Conservation (phyloP, 2,888 invertebrate genomes). For the Harpalus rubripes region DNA sequence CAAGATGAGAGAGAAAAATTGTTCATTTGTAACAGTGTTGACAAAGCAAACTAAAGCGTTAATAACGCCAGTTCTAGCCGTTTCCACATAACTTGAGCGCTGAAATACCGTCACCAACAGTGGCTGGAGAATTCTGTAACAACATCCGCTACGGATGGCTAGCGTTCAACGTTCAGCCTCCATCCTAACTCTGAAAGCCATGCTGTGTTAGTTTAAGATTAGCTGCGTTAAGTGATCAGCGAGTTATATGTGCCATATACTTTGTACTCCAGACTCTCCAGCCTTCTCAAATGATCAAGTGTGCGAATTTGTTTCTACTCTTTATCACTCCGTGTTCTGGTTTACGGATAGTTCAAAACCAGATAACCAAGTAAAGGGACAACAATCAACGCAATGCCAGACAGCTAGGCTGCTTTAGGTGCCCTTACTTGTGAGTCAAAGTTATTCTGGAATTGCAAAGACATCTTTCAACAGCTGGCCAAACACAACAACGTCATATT, state of each 20-base stretch:
- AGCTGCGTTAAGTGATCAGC: constrained; percentile 49
- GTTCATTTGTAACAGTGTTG: constrained; percentile 57
- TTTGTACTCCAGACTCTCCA: background rate
- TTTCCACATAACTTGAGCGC: constrained; percentile 56
- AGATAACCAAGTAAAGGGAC: too few relatives aligned
- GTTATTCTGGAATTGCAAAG: too few relatives aligned
- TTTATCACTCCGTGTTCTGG: background rate
- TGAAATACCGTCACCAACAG: constrained; percentile 53
- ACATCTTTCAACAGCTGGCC: too few relatives aligned
- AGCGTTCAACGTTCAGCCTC: constrained; percentile 30
- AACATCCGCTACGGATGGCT: constrained; percentile 36
- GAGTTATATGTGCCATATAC: constrained; percentile 13
- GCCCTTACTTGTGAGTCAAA: too few relatives aligned
- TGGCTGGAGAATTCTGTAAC: constrained; percentile 51
- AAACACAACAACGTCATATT: too few relatives aligned
- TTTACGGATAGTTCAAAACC: too few relatives aligned
- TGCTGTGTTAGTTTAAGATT: constrained; percentile 48
- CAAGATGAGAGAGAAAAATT: constrained; percentile 52
- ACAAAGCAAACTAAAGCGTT: constrained; percentile 62
- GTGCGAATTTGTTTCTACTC: constrained; percentile 23
- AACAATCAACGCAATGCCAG: too few relatives aligned
- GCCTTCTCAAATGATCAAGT: constrained; percentile 23
- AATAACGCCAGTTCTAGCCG: constrained; percentile 52
- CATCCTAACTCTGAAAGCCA: constrained; percentile 31
- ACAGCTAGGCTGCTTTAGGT: too few relatives aligned